Conservation (phyloP, 2,888 invertebrate genomes). For the Idaea dimidiata region DNA sequence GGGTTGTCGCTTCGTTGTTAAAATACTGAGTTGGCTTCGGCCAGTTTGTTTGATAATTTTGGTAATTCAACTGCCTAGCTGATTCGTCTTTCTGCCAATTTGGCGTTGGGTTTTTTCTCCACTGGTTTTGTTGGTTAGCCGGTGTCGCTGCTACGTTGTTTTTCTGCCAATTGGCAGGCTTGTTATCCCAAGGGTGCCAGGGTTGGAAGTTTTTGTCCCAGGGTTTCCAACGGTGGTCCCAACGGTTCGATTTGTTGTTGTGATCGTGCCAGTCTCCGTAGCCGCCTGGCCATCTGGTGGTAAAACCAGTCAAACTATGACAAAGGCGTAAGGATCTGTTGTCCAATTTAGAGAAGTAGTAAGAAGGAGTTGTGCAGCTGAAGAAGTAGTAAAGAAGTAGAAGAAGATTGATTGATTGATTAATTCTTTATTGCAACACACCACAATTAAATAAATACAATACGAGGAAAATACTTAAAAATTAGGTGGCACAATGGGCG, state of each 20-base stretch:
- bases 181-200: slow-evolving; percentile 37
- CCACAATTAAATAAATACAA: too few species aligned
- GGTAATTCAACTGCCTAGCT: background rate
- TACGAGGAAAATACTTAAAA: too few species aligned
- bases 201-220: slow-evolving; percentile 48
- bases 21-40: background rate
- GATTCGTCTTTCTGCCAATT: slow-evolving; percentile 14
- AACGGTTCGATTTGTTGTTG: slow-evolving; percentile 40
- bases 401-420: too few species aligned
- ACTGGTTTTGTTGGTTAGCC: slow-evolving; percentile 26
- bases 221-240: slow-evolving; percentile 53
- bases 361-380: too few species aligned
- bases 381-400: too few species aligned
- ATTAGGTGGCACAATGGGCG: too few species aligned
- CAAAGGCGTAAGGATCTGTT: background rate
- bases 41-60: slow-evolving; percentile 6
- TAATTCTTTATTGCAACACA: too few species aligned
- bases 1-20: background rate
- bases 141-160: slow-evolving; percentile 22
- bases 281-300: slow-evolving; percentile 36
- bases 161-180: slow-evolving; percentile 30
- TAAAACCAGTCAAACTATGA: slow-evolving; percentile 3
- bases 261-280: slow-evolving; percentile 35
- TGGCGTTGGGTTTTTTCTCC: background rate
- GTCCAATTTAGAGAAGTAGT: too few species aligned